phyloP scores from a whole-genome alignment of 2,797 vertebrate genomes.

The Cossypha heuglini region DNA sequence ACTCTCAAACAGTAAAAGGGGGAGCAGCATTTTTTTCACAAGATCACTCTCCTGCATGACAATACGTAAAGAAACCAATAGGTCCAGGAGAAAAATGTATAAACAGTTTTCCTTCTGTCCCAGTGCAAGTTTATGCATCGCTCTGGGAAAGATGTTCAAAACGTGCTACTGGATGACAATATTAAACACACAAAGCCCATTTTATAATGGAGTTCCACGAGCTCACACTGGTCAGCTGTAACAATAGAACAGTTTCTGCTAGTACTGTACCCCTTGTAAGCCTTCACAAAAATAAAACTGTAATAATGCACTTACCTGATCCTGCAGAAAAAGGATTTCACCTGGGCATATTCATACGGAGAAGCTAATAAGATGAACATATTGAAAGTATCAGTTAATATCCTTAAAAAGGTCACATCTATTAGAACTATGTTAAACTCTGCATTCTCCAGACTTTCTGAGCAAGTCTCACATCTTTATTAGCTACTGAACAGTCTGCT shows the following conservation, averaged over 20 bases:
- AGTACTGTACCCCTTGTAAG: neutral
- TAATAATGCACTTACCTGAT: conserved; percentile 79
- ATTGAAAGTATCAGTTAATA: neutral
- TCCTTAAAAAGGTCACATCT: neutral
- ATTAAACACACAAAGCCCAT: neutral
- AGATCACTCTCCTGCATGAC: neutral
- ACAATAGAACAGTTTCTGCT: neutral
- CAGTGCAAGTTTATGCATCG: neutral
- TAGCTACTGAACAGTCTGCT: neutral
- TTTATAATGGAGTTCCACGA: neutral
- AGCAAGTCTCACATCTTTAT: neutral
- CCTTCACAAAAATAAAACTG: neutral
- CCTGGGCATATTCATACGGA: conserved; percentile 80
- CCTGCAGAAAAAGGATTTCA: conserved; percentile 94
- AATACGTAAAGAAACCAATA: neutral
- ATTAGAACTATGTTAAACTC: neutral
- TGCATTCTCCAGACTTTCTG: neutral
- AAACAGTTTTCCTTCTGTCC: neutral
- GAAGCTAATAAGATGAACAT: conserved; percentile 68
- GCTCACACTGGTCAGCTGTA: neutral
- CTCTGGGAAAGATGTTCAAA: neutral
- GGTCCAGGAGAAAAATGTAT: neutral
- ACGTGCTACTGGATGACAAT: neutral
- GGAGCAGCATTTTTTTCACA: neutral
- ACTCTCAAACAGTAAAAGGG: neutral